These are phyloP conservation scores for Dipodomys merriami DNA, from an alignment of 2,113 vertebrate species.

Conservation along the genomic window DNA sequence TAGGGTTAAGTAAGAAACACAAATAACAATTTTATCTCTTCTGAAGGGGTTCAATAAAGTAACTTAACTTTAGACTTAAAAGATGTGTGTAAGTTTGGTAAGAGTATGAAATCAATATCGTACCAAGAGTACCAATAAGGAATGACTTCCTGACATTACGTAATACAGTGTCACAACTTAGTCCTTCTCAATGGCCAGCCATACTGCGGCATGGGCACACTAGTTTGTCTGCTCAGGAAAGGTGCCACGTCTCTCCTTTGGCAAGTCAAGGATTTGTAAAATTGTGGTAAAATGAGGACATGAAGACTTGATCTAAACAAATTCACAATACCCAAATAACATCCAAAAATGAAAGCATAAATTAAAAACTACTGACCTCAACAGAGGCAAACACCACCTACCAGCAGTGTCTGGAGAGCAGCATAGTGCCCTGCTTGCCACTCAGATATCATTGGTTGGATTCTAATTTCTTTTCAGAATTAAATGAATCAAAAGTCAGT, in stretches of 20 bases:
- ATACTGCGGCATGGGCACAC: background rate
- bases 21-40: background rate
- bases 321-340: background rate
- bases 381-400: background rate
- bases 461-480: background rate
- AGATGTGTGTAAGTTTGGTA: background rate
- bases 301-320: background rate
- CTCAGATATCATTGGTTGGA: background rate
- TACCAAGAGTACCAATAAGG: background rate
- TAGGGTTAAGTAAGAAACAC: background rate
- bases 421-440: background rate
- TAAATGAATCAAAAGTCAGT: no score
- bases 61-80: background rate
- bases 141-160: background rate
- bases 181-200: background rate
- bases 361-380: background rate
- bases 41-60: background rate
- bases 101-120: background rate
- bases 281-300: background rate
- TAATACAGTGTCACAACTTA: background rate
- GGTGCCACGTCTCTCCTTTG: background rate
- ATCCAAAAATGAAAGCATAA: constrained; percentile 20
- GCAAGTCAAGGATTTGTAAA: constrained; percentile 23
- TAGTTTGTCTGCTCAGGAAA: background rate
- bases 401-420: background rate